These are phyloP conservation scores for Apoda limacodes DNA, from an alignment of 2,888 invertebrate species.

Conservation along the genomic window DNA sequence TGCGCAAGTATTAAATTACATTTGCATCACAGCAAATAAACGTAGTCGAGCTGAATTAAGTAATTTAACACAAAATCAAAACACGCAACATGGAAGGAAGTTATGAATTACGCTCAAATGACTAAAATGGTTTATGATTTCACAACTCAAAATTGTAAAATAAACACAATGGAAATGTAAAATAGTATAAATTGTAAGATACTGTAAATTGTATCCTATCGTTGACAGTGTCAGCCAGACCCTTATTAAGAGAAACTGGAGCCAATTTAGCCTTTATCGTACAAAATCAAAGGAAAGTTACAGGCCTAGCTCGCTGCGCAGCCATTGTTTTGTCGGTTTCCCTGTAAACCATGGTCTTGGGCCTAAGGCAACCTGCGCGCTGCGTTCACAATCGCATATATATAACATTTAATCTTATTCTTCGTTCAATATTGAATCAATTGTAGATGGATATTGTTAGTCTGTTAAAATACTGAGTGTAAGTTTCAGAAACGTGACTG, in stretches of 20 bases:
- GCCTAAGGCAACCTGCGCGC: conserved; percentile 31
- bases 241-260: conserved; percentile 32
- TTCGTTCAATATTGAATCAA: conserved; percentile 22
- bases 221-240: no score
- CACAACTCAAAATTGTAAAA: no score
- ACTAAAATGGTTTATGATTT: no score
- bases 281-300: conserved; percentile 35
- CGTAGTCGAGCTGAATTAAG: conserved; percentile 43
- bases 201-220: no score
- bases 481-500: no score
- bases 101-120: no score
- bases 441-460: no score
- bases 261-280: conserved; percentile 57
- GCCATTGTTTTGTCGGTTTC: conserved; percentile 61
- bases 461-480: no score
- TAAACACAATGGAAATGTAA: no score
- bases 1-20: conserved; percentile 47
- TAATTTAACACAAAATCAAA: conserved; percentile 37
- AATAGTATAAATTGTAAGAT: no score
- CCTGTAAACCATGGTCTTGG: conserved; percentile 40
- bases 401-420: conserved; percentile 44
- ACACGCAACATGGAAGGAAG: no score
- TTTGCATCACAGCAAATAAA: conserved; percentile 29
- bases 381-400: conserved; percentile 44
- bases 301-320: conserved; percentile 31